phyloP scores from a whole-genome alignment of 1,140 invertebrate genomes.

The Formica selysi region DNA sequence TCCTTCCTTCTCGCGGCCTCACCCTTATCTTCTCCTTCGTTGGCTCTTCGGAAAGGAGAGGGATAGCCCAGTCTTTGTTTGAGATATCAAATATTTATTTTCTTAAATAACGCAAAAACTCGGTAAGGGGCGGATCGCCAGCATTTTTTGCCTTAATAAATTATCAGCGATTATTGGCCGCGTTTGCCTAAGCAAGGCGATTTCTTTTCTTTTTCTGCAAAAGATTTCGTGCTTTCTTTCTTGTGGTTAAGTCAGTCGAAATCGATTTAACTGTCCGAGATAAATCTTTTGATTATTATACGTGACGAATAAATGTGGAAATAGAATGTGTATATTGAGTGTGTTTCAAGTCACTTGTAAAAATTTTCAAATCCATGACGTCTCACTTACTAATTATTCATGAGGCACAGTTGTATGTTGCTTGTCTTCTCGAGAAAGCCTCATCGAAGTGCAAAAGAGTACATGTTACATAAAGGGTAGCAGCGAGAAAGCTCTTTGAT shows the following conservation, averaged over 20 bases:
- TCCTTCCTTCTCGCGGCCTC: slow-evolving; percentile 41
- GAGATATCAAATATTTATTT: slow-evolving; percentile 80
- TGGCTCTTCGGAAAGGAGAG: slow-evolving; percentile 35
- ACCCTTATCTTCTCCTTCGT: slow-evolving; percentile 49
- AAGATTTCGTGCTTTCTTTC: not conserved
- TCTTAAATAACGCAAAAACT: slow-evolving; percentile 74
- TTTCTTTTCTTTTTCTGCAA: slow-evolving; percentile 9
- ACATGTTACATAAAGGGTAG: slow-evolving; percentile 26
- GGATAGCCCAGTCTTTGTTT: slow-evolving; percentile 73
- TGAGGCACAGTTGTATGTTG: slow-evolving; percentile 37
- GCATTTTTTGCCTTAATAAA: slow-evolving; percentile 76
- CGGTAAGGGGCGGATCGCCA: slow-evolving; percentile 50
- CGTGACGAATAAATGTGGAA: slow-evolving; percentile 5
- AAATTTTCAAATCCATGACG: slow-evolving; percentile 38
- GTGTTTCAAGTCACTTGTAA: not conserved
- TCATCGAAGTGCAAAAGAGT: slow-evolving; percentile 62
- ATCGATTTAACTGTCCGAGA: slow-evolving; percentile 10
- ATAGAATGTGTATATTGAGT: slow-evolving; percentile 2
- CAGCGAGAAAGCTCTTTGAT: slow-evolving; percentile 71
- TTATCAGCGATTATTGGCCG: slow-evolving; percentile 78
- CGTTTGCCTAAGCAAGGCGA: slow-evolving; percentile 59
- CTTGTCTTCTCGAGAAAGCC: slow-evolving; percentile 58
- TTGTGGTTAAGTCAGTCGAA: slow-evolving; percentile 19
- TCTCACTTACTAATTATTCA: slow-evolving; percentile 70
- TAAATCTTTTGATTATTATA: slow-evolving; percentile 47